phyloP scores from a whole-genome alignment of 2,113 vertebrate species.

The Alexandromys fortis region DNA sequence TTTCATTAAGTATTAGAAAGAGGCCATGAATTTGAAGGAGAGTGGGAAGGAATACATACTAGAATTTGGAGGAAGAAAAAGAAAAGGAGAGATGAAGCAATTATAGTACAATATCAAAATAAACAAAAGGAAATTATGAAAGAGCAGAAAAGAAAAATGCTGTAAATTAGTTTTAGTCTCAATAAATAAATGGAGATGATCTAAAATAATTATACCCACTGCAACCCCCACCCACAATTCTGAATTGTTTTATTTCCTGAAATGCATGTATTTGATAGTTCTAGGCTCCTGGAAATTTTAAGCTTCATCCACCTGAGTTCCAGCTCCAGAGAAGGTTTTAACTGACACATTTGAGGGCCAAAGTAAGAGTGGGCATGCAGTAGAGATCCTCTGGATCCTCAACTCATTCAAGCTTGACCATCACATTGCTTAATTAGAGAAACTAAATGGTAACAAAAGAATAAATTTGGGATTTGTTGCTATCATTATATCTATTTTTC shows the following conservation, averaged over 20 bases:
- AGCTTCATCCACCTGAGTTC: too few species aligned
- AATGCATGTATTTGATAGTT: not conserved
- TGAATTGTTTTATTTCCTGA: slow-evolving; percentile 6
- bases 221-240: not conserved
- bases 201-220: not conserved
- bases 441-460: too few species aligned
- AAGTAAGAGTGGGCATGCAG: too few species aligned
- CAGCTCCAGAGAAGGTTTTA: too few species aligned
- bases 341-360: too few species aligned
- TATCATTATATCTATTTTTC: not conserved
- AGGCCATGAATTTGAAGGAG: not conserved
- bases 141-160: not conserved
- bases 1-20: not conserved
- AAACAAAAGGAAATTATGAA: not conserved
- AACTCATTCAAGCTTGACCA: too few species aligned
- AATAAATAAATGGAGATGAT: not conserved
- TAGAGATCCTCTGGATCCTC: too few species aligned
- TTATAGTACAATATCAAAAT: not conserved
- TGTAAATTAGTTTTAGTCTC: not conserved
- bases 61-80: not conserved
- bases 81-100: not conserved
- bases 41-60: not conserved
- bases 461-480: too few species aligned
- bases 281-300: not conserved
- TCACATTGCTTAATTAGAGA: too few species aligned